A percentile compares a stretch with the other conserved stretches of the same genome.
Conservation (phyloP, 2,797 vertebrate species). For the Hyperoplus immaculatus region DNA sequence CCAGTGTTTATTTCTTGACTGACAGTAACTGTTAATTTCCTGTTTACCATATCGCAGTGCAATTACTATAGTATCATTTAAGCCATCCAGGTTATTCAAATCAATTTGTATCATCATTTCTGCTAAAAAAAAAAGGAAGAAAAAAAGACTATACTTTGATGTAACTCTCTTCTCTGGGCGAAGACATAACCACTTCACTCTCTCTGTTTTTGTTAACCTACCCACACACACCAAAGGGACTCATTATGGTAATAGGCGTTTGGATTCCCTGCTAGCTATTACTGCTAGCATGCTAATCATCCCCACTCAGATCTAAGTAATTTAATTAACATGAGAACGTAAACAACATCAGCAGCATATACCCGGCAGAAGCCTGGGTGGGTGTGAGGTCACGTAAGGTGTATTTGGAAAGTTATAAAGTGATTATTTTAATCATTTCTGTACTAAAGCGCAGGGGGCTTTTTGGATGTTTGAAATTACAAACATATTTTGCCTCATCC, state of each 20-base stretch:
- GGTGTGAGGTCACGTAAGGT: constrained; percentile 38
- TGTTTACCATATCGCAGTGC: constrained; percentile 39
- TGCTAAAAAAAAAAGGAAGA: constrained; percentile 30
- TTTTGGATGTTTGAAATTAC: constrained; percentile 24
- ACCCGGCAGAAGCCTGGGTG: constrained; percentile 30
- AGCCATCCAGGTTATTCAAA: constrained; percentile 47
- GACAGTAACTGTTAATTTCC: neutral
- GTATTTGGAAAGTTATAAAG: constrained; percentile 43
- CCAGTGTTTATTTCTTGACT: neutral
- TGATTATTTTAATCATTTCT: constrained; percentile 30
- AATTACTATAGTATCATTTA: constrained; percentile 44
- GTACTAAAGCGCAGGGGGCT: neutral
- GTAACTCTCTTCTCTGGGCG: constrained; percentile 43
- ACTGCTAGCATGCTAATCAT: constrained; percentile 76
- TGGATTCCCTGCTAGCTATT: constrained; percentile 77
- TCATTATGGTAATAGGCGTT: constrained; percentile 79
- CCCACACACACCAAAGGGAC: constrained; percentile 62
- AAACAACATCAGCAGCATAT: constrained; percentile 65
- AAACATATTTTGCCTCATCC: constrained; percentile 20
- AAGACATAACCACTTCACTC: constrained; percentile 22
- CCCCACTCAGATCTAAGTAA: constrained; percentile 69
- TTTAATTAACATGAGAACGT: constrained; percentile 75
- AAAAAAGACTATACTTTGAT: constrained; percentile 52
- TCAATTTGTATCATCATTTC: constrained; percentile 59
- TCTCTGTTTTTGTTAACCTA: constrained; percentile 27